These are phyloP conservation scores for Tholera decimalis DNA, from an alignment of 2,888 invertebrate species.

Conservation along the genomic window DNA sequence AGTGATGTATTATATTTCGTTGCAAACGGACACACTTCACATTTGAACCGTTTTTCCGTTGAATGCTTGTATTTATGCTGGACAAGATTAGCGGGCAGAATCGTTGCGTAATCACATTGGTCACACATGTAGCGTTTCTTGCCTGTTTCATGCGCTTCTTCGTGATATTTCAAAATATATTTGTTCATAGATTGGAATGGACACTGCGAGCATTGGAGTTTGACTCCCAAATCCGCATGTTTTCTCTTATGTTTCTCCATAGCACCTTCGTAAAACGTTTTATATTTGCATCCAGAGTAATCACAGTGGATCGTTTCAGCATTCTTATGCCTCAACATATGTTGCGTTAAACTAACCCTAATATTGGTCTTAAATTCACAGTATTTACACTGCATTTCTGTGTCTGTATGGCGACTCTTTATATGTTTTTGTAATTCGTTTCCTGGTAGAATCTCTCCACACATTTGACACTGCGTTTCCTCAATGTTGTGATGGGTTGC, in stretches of 20 bases:
- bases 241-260: conserved; percentile 84
- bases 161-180: conserved; percentile 85
- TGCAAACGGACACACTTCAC: conserved; percentile 87
- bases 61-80: conserved; percentile 89
- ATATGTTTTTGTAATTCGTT: conserved; percentile 82
- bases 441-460: conserved; percentile 79
- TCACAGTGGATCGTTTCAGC: conserved; percentile 82
- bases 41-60: conserved; percentile 85
- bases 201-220: conserved; percentile 83
- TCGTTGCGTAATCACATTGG: conserved; percentile 86
- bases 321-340: conserved; percentile 84
- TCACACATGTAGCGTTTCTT: conserved; percentile 84
- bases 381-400: conserved; percentile 78
- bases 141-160: conserved; percentile 85
- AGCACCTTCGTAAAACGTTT: conserved; percentile 83
- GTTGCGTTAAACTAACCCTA: conserved; percentile 83
- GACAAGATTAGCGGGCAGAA: conserved; percentile 85
- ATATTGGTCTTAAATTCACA: conserved; percentile 83
- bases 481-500: conserved; percentile 76
- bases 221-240: conserved; percentile 82
- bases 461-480: conserved; percentile 84
- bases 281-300: conserved; percentile 80
- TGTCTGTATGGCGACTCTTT: conserved; percentile 74
- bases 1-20: conserved; percentile 88
- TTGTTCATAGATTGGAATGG: conserved; percentile 88